A percentile compares a stretch with the other conserved stretches of the same genome.
Conservation (phyloP, 1,140 invertebrate genomes). For the Bombus terrestris region DNA sequence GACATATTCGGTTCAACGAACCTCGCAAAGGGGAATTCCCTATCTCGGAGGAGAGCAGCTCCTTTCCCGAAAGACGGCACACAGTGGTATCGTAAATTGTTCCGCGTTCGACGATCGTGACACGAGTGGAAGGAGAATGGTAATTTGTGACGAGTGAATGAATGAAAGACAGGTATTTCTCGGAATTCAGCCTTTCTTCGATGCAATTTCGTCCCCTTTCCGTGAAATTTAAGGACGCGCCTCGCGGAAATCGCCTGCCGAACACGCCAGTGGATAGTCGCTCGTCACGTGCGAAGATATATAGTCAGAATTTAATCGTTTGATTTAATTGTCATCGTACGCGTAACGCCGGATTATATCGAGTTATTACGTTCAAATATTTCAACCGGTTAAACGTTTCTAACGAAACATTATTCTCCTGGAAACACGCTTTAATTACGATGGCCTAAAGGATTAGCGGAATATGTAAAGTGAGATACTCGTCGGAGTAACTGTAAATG, state of each 20-base stretch:
- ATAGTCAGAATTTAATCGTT: too few relatives aligned
- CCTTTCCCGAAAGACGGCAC: slow-evolving; percentile 29
- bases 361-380: not conserved
- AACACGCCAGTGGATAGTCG: too few relatives aligned
- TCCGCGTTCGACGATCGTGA: slow-evolving; percentile 39
- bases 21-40: slow-evolving; percentile 47
- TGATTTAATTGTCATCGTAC: not conserved
- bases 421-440: not conserved
- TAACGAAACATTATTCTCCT: not conserved
- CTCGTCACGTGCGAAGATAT: too few relatives aligned
- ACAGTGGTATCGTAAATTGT: slow-evolving; percentile 48
- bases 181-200: slow-evolving; percentile 23
- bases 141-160: slow-evolving; percentile 41
- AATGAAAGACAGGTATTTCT: slow-evolving; percentile 43
- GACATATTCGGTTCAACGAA: slow-evolving; percentile 49
- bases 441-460: not conserved
- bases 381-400: not conserved
- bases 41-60: slow-evolving; percentile 10
- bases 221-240: not conserved
- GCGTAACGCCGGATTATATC: not conserved
- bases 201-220: slow-evolving; percentile 12
- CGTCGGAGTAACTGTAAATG: not conserved
- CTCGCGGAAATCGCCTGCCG: not conserved
- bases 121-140: slow-evolving; percentile 46
- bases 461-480: not conserved